Evolutionary conservation across 2,797 vertebrate genomes (phyloP).

Genomic region (Anguilla megastoma): DNA sequence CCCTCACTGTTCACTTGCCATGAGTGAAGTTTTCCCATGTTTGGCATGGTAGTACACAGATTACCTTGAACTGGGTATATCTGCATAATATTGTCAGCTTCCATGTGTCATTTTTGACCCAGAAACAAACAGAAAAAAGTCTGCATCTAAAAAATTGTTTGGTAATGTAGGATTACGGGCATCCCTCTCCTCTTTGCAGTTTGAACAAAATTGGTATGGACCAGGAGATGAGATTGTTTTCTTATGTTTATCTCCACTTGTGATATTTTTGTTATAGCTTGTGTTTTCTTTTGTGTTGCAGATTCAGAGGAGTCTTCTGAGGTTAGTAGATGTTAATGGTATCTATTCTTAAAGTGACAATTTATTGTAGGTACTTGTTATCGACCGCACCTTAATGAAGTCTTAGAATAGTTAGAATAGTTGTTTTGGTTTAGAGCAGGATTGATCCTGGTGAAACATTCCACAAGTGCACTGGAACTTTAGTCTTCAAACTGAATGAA

Average conservation of each 20-base stretch:
- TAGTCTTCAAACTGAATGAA: slow-evolving; percentile 20
- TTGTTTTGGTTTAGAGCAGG: background rate
- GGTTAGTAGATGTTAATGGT: slow-evolving; percentile 37
- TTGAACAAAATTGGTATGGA: background rate
- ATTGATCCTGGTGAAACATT: background rate
- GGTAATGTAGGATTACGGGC: background rate
- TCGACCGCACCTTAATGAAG: background rate
- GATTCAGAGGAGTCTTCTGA: slow-evolving; percentile 35
- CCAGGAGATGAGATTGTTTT: background rate
- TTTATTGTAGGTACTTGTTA: background rate
- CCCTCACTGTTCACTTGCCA: no score
- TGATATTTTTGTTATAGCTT: background rate
- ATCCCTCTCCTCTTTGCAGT: background rate
- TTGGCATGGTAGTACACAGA: no score
- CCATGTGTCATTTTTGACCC: background rate
- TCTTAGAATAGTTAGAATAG: background rate
- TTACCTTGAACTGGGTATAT: no score
- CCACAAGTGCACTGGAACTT: background rate
- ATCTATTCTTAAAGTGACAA: background rate
- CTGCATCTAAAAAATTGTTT: background rate
- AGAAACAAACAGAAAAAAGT: background rate
- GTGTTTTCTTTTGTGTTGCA: slow-evolving; percentile 25
- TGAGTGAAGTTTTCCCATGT: no score
- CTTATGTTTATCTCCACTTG: background rate
- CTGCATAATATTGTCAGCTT: background rate